Base-by-base conservation (phyloP, 2,797 vertebrate genomes). In the Apogon hyalosoma region DNA sequence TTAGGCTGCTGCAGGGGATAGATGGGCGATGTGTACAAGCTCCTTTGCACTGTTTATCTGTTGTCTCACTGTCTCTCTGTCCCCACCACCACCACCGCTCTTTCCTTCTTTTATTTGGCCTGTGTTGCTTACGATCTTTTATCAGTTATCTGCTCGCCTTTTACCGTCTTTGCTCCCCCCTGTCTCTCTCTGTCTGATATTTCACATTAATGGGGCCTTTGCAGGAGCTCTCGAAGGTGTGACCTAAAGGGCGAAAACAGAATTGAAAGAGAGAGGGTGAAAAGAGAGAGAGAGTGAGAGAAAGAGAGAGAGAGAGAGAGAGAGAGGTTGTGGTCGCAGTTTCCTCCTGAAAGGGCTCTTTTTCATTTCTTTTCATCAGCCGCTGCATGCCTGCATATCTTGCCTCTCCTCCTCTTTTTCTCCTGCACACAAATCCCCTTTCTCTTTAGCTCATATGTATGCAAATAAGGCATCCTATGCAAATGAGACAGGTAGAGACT, bases 371-470 rank as follows among this genome's bases (percentile, higher is more conserved):
- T 89, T 91, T 89, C 87, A 91, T 89, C 88, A 88, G 79, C 86
- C 61, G 48, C 80, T 61, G 65, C 84, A 79, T 80, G 84, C 80
- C 80, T 87, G 81, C 80, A 59, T 82, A 80, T 85, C 80, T 85
- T 33, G 45, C 75, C 71, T 80, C 79, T 77, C 79, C 79, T 77
- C 79, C 65, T 76, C 62, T 68, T 60, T 72, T 78, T 72, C 67
- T 83, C 70, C 54, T 60, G 60, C 66, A 60, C 78, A 79, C 80
- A 85, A 89, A 88, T 89, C 88, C 86, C 89, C 82, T 87, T 91
- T 90, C 89, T 93, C 82, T 92, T 90, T 89, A 88, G 84, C 92
- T 92, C 92, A 93, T 94, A 91, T 92, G 90, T 92, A 94, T 95
- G 94, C 92, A 94, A 94, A 94, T 95, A 79, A 90, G 90, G 85